Evolutionary conservation across 2,888 invertebrate genomes (phyloP), one percentile per base, ranked within the genome.

Genomic region (Sceliomorpha sp.): DNA sequence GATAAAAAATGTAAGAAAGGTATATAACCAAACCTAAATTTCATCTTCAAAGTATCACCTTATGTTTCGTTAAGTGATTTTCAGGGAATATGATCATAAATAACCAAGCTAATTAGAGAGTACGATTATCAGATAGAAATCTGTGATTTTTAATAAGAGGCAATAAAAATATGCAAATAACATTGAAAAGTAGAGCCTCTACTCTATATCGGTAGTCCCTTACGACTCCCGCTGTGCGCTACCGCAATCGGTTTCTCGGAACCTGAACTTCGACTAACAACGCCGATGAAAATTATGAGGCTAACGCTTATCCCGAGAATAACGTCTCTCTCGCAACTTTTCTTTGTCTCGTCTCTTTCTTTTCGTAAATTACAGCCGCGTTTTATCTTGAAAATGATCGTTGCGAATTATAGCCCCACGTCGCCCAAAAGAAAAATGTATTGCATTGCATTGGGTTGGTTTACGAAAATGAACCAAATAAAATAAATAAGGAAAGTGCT

Each of bases 211-310:
- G 55, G 68, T 66, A 67, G 64, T 55, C 26, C 31, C 36, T 27
- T 27, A 37, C 47, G 60, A 50, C 64, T 45, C 70, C 51, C 14
- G 56, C 58, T 62, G 63, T 45, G 42, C 15, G 67, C 55, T 50
- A 67, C 60, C 67, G 40, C 68, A 56, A 69, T 69, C 45, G 53
- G 58, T 58, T 69, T 69, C 69, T 69, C 42, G 58, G 69, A 69
- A 69, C 37, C 34, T 29, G 31, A 69, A 63, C 47, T 62, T 60
- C 58, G 59, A 42, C 48, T 39, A 47, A 53, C 37, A 45, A 62
- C 56, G 56, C 42, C 45, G 68, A 68, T 62, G 60, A 68, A 68
- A 62, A 60, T 68, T 58, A 68, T 60, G 71, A 55, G 59, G 62
- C 68, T 56, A 60, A 62, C 58, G 51, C 36, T 56, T 39, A 56